Percentiles rank a stretch among this genome's conserved stretches.
phyloP scores from a whole-genome alignment of 1,140 invertebrate species.

The Eueides isabella region DNA sequence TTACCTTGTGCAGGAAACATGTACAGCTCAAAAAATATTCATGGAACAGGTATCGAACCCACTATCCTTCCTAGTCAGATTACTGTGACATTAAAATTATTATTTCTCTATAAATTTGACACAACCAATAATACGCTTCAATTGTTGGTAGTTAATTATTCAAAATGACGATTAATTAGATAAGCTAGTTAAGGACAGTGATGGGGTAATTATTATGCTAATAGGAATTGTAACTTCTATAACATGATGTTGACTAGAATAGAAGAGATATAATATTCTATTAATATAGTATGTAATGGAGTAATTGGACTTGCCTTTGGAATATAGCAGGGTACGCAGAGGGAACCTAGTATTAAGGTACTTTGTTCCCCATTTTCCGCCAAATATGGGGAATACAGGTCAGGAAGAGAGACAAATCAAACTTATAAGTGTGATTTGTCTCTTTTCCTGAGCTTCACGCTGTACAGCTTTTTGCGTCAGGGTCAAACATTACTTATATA shows the following conservation, averaged over 20 bases:
- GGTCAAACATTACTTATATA: no score
- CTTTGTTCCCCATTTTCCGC: not conserved
- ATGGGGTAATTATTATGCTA: constrained; percentile 12
- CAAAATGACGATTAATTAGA: constrained; percentile 13
- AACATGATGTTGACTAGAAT: not conserved
- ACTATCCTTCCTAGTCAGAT: no score
- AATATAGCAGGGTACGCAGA: not conserved
- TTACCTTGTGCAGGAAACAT: no score
- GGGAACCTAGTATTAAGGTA: not conserved
- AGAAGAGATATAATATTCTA: not conserved
- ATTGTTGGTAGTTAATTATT: constrained; percentile 13
- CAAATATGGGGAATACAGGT: no score
- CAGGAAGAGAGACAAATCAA: no score
- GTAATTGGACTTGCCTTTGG: no score
- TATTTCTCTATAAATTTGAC: not conserved
- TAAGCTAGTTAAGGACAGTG: constrained; percentile 6
- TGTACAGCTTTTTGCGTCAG: no score
- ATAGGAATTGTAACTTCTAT: constrained; percentile 6
- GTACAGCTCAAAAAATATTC: no score
- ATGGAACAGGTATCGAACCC: not conserved
- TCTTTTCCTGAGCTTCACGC: no score
- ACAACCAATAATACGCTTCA: not conserved
- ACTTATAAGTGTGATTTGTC: no score
- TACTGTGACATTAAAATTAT: no score
- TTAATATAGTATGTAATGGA: not conserved